A percentile compares a stretch with the other conserved stretches of the same genome.
Conservation (phyloP, 2,888 invertebrate genomes). For the Trachelus iudaicus region DNA sequence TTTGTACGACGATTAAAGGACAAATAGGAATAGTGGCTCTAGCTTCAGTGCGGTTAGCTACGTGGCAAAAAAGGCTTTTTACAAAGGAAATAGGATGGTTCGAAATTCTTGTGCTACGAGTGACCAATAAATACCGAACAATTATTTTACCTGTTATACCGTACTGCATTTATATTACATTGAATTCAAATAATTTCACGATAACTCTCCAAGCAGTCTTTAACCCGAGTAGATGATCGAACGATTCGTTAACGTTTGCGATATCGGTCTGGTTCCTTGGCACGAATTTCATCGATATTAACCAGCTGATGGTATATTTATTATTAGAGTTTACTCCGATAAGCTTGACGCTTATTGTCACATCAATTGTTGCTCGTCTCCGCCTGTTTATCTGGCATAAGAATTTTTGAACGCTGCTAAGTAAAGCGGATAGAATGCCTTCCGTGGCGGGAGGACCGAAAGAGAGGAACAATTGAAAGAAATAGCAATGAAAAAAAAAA, state of each 20-base stretch:
- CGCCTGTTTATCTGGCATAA: not conserved
- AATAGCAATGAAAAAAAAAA: not conserved
- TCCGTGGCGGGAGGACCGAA: not conserved
- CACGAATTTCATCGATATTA: not conserved
- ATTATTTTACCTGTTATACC: not conserved
- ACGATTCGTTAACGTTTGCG: not conserved
- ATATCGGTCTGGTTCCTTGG: not conserved
- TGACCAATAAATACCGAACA: not conserved
- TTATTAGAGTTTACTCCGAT: not conserved
- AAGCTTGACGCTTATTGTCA: not conserved
- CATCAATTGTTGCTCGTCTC: not conserved
- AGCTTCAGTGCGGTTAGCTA: slow-evolving; percentile 21
- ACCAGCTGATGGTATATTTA: not conserved
- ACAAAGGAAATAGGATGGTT: slow-evolving; percentile 10
- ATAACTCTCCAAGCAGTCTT: not conserved
- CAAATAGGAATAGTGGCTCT: slow-evolving; percentile 30
- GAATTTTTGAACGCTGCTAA: not conserved
- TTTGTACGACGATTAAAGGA: slow-evolving; percentile 32
- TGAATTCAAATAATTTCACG: not conserved
- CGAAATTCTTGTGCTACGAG: slow-evolving; percentile 12
- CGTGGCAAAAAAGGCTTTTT: slow-evolving; percentile 9
- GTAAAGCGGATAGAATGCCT: not conserved
- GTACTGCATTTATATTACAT: not conserved
- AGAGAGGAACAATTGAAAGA: not conserved
- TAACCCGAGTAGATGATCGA: not conserved